phyloP scores from a whole-genome alignment of 2,113 vertebrate genomes.

The Entelurus aequoreus region DNA sequence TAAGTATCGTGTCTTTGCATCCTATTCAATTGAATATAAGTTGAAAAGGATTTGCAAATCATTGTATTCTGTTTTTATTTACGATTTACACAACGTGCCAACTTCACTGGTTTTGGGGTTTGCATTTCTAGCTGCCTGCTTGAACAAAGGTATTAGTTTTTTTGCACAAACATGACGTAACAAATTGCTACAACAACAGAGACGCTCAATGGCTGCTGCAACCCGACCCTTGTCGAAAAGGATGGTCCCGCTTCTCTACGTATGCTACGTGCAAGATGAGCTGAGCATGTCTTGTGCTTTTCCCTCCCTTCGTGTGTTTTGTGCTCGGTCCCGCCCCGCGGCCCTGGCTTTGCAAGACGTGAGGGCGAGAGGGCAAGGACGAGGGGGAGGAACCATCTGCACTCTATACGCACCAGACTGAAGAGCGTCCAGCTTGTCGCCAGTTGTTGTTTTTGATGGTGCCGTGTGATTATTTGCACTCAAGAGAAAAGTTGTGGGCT shows the following conservation, averaged over 20 bases:
- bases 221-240: slow-evolving; percentile 38
- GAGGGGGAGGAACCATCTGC: slow-evolving; percentile 17
- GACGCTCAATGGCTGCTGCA: slow-evolving; percentile 45
- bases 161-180: slow-evolving; percentile 38
- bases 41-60: no score
- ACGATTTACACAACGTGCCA: no score
- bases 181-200: slow-evolving; percentile 22
- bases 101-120: no score
- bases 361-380: slow-evolving; percentile 29
- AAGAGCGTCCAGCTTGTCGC: slow-evolving; percentile 16
- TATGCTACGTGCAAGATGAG: slow-evolving; percentile 30
- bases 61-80: no score
- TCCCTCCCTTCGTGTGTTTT: slow-evolving; percentile 7
- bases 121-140: not conserved
- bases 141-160: not conserved
- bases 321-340: not conserved
- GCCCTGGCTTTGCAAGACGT: slow-evolving; percentile 22
- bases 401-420: slow-evolving; percentile 21
- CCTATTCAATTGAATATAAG: not conserved
- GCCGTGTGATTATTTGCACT: slow-evolving; percentile 39
- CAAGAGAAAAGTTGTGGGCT: slow-evolving; percentile 20
- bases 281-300: not conserved
- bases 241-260: slow-evolving; percentile 12
- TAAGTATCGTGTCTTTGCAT: not conserved
- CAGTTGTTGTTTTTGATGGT: slow-evolving; percentile 38